Percentiles rank a stretch among this genome's conserved stretches.
These are phyloP conservation scores for Oreonectes daqikongensis DNA, from an alignment of 2,797 vertebrate species.

Conservation along the genomic window DNA sequence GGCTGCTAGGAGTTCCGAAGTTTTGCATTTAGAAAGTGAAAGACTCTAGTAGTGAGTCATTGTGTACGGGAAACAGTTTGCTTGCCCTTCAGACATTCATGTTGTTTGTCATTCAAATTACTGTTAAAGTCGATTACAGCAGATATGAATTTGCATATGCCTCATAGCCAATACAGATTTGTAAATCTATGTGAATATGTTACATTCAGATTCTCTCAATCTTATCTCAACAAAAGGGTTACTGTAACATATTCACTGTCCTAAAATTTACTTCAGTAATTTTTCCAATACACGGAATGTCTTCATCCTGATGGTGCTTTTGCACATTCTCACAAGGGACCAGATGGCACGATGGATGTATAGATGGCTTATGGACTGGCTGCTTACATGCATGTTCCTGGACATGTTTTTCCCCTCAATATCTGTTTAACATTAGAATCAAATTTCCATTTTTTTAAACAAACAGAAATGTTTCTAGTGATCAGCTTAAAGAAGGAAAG, in stretches of 20 bases:
- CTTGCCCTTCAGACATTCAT: neutral
- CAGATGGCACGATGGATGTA: constrained; percentile 53
- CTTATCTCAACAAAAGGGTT: constrained; percentile 3
- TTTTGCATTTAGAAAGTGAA: no score
- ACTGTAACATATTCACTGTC: no score
- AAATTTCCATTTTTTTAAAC: neutral
- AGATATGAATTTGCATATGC: neutral
- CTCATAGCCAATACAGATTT: neutral
- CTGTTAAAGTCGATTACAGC: neutral
- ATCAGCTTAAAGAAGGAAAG: neutral
- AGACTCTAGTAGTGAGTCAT: constrained; percentile 19
- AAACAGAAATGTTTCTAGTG: neutral
- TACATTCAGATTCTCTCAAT: no score
- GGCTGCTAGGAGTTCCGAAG: constrained; percentile 28
- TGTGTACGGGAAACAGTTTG: neutral
- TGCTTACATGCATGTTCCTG: constrained; percentile 21
- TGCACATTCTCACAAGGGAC: constrained; percentile 45
- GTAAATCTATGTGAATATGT: constrained; percentile 3
- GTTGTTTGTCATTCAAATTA: constrained; percentile 16
- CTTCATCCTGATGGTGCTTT: constrained; percentile 36
- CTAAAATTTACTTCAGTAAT: neutral
- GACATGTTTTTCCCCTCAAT: no score
- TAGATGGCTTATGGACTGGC: constrained; percentile 39
- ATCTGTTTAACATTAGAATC: neutral
- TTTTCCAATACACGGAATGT: constrained; percentile 30